These are phyloP conservation scores for Silurus aristotelis DNA, from an alignment of 2,797 vertebrate species.

Conservation along the genomic window DNA sequence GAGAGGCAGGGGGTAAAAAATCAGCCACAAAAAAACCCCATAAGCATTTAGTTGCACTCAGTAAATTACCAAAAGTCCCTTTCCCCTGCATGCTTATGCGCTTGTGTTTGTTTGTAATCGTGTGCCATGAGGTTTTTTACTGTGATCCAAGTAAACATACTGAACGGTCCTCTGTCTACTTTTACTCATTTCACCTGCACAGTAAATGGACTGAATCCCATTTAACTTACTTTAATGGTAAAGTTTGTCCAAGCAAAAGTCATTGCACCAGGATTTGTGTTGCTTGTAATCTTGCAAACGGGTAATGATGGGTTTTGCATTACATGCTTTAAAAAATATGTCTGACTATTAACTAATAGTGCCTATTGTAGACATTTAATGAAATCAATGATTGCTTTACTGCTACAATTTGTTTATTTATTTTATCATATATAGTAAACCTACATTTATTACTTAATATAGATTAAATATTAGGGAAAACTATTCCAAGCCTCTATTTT, in stretches of 20 bases:
- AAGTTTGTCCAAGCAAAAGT: conserved; percentile 6
- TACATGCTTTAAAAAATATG: neutral
- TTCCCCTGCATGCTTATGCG: neutral
- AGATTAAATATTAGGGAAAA: neutral
- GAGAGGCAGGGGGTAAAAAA: conserved; percentile 30
- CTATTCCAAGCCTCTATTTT: neutral
- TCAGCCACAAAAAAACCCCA: neutral
- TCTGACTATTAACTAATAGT: neutral
- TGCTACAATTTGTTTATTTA: neutral
- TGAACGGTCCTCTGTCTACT: neutral
- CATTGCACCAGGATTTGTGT: neutral
- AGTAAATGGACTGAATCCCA: conserved; percentile 1
- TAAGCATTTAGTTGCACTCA: conserved; percentile 26
- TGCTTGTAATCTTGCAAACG: neutral
- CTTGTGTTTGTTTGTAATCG: conserved; percentile 19
- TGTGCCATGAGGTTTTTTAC: neutral
- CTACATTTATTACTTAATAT: neutral
- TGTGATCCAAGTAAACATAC: neutral
- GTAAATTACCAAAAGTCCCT: conserved; percentile 16
- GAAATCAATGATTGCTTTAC: neutral
- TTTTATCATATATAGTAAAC: neutral
- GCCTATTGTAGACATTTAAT: neutral
- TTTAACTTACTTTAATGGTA: conserved; percentile 8
- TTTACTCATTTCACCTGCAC: conserved; percentile 2
- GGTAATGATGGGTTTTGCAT: neutral